Conservation (phyloP, 2,113 vertebrate genomes). For the mouse (Mus musculus) region DNA sequence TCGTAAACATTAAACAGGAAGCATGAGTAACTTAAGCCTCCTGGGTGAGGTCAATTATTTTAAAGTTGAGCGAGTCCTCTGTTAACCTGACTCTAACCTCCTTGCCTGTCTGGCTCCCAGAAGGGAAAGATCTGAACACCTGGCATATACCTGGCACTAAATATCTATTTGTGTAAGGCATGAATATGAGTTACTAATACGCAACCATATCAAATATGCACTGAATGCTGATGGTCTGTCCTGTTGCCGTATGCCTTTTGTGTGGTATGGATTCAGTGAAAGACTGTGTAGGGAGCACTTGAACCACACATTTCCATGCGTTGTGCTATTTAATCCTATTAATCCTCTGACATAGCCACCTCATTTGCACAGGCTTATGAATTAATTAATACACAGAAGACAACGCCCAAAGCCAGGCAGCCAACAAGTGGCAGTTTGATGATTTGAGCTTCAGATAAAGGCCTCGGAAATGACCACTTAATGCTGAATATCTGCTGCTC, state of each 20-base stretch:
- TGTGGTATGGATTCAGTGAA: neutral
- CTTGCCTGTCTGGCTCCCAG: neutral
- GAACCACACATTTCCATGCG: neutral
- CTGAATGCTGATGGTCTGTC: neutral
- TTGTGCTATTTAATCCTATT: neutral
- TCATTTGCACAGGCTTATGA: neutral
- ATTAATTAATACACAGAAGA: conserved; percentile 51
- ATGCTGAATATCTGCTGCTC: conserved; percentile 7
- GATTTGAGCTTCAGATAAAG: conserved; percentile 41
- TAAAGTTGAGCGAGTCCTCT: conserved; percentile 31
- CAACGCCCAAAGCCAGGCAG: conserved; percentile 43
- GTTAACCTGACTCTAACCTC: neutral
- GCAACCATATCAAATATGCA: neutral
- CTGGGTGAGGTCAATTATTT: conserved; percentile 22
- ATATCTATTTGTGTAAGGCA: neutral
- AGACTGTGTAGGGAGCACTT: neutral
- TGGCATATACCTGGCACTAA: neutral
- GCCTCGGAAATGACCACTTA: neutral
- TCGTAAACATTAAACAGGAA: conserved; percentile 57
- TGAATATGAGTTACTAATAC: neutral
- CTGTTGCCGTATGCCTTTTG: neutral
- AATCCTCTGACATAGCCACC: neutral
- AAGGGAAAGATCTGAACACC: conserved; percentile 34
- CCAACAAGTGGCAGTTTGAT: conserved; percentile 73
- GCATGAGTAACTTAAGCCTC: neutral